Evolutionary conservation across 1,140 invertebrate species (phyloP), one percentile per base, ranked within the genome.

Genomic region (Diabrotica virgifera): DNA sequence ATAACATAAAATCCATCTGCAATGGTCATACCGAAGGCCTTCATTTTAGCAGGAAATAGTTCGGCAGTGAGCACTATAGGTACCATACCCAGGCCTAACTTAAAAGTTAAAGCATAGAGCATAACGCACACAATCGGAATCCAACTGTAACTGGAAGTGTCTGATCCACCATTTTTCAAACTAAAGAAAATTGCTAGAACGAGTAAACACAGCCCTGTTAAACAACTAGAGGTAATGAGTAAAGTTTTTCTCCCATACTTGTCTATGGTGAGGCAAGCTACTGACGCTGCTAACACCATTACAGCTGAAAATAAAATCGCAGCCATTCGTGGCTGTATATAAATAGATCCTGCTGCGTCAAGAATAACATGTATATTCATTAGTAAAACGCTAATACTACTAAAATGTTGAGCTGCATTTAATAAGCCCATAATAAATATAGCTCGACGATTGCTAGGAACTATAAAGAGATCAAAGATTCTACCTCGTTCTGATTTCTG

Each of bases 51-150:
- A n/a, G 89, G 85, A 63, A 89, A 88, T 11, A 89, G 78, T 78
- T 90, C 86, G 11, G 80, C 84, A 70, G 89, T 86, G 70, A 91
- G 81, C 6, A 91, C 82, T 82, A 89, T 90, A 0, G 90, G 89
- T 54, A 92, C 85, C 8, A 90, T 71, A 35, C 78, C 76, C 12
- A 76, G 59, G 56, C 79, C 77, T 55, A 71, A 73, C 60, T 77
- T 76, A 61, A 77, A 77, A 35, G 72, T 70, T 51, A 66, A 63
- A 1, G 74, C 73, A 65, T 77, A 77, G 5, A 76, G 53, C 70
- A 78, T 71, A 2, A 77, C 74, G 5, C 74, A 67, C 7, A 66
- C 72, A 9, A 78, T 68, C 0, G 77, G 77, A 13, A 78, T 66
- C 77, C 77, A 77, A 14, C 65, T 72, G 36, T 67, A 64, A 3